Percentiles rank a stretch among this genome's conserved stretches.
These are phyloP conservation scores for Vidua chalybeata DNA, from an alignment of 2,113 vertebrate genomes.

Conservation along the genomic window DNA sequence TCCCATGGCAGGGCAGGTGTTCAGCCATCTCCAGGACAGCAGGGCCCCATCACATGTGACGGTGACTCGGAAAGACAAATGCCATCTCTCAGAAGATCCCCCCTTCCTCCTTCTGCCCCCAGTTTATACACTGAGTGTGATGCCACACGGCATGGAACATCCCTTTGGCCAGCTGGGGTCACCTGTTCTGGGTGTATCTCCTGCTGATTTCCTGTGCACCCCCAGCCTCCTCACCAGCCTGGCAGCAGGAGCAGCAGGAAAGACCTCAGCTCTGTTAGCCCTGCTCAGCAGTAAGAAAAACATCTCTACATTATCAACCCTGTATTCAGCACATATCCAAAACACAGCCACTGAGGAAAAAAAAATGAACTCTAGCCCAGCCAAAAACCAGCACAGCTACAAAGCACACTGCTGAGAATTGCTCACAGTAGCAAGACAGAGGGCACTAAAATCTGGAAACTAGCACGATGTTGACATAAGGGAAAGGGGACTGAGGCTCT, in stretches of 20 bases:
- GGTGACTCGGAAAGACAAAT: not conserved
- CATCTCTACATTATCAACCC: not conserved
- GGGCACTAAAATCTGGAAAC: not conserved
- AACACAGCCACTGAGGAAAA: not conserved
- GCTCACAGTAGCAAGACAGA: not conserved
- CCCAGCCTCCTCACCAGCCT: not conserved
- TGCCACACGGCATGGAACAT: not conserved
- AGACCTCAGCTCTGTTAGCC: not conserved
- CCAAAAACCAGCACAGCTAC: not conserved
- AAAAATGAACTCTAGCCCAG: not conserved
- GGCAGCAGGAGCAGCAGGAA: not conserved
- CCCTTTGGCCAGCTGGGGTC: not conserved
- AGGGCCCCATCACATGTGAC: not conserved
- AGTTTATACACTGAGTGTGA: not conserved
- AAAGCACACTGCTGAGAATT: not conserved
- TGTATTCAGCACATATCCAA: not conserved
- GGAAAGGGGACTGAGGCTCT: not conserved
- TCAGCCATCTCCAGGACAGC: not conserved
- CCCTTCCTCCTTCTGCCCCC: not conserved
- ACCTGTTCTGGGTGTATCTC: not conserved
- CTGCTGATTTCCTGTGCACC: not conserved
- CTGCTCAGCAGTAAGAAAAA: not conserved
- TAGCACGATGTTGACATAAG: accelerated
- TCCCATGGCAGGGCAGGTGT: not conserved
- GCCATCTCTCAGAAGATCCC: not conserved